Percentiles rank a stretch among this genome's conserved stretches.
phyloP scores from a whole-genome alignment of 2,888 invertebrate genomes.

The Machimus rusticus region DNA sequence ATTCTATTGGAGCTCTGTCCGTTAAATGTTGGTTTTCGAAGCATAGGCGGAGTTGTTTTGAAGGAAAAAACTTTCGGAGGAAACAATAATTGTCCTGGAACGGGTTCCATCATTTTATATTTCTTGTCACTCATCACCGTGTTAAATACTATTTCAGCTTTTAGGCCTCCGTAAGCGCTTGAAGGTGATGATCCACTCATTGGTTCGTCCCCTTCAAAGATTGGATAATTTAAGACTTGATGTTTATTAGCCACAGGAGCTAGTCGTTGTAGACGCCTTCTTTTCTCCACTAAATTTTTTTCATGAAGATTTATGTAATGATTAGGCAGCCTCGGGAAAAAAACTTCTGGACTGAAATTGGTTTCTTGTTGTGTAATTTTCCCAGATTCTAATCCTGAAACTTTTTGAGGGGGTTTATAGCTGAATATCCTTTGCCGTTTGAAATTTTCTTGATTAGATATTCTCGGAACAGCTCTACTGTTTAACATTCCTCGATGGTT shows the following conservation, averaged over 20 bases:
- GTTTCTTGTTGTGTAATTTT: background rate
- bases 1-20: background rate
- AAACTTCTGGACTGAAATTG: slow-evolving; percentile 2
- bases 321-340: slow-evolving; percentile 25
- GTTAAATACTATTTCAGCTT: slow-evolving; percentile 57
- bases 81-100: slow-evolving; percentile 59
- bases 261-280: background rate
- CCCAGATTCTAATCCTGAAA: background rate
- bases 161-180: slow-evolving; percentile 41
- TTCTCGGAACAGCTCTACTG: background rate
- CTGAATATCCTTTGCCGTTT: background rate
- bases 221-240: background rate
- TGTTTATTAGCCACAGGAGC: background rate
- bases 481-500: slow-evolving; percentile 6
- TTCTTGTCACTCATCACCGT: slow-evolving; percentile 56
- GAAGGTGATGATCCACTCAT: background rate
- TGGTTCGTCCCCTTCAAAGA: slow-evolving; percentile 22
- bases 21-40: slow-evolving; percentile 39
- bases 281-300: background rate
- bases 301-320: slow-evolving; percentile 18
- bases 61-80: slow-evolving; percentile 58
- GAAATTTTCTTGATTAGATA: background rate
- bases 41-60: slow-evolving; percentile 54
- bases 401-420: background rate
- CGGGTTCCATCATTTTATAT: slow-evolving; percentile 60